Evolutionary conservation across 2,888 invertebrate species (phyloP), one percentile per base, ranked within the genome.

Genomic region (Balanococcus diminutus): DNA sequence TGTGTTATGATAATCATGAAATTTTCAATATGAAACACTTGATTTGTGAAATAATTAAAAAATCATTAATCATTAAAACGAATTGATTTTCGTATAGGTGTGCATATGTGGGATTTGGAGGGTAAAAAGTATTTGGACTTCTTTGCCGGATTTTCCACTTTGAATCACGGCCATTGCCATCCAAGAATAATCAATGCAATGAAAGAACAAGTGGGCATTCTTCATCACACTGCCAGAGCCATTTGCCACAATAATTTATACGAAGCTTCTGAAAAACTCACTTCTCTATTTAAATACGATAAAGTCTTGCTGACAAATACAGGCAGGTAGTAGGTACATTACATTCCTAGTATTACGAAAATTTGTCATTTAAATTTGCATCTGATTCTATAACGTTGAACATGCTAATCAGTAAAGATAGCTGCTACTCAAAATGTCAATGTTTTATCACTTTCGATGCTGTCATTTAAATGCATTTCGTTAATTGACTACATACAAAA

Each of bases 261-360:
- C 2, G 94, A 95, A 89, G 98, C 95, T 89, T 96, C 95, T 89
- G 94, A 98, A 90, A 97, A 92, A 89, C 92, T 97, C 89, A 96
- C 96, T 0, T 92, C 93, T 87, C 90, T 96, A 28, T 95, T 98
- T 89, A 94, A 95, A 6, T 98, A 92, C 89, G 97, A 98, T 88
- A 96, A 96, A 89, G 93, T 98, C 61, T 90, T 98, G 87, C 96
- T 97, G 0, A 98, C 98, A 96, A 98, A 98, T 90, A 96, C 98
- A 0, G 92, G 88, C 88, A 87, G 84, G 42, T 42, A 1, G 42
- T n/a, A n/a, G n/a, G n/a, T n/a, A n/a, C n/a, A n/a, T n/a, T n/a
- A n/a, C n/a, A n/a, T n/a, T n/a, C n/a, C n/a, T n/a, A n/a, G n/a
- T n/a, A n/a, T n/a, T n/a, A n/a, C n/a, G n/a, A n/a, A n/a, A n/a